Evolutionary conservation across 2,113 vertebrate genomes (phyloP).

Genomic region (Sula dactylatra): DNA sequence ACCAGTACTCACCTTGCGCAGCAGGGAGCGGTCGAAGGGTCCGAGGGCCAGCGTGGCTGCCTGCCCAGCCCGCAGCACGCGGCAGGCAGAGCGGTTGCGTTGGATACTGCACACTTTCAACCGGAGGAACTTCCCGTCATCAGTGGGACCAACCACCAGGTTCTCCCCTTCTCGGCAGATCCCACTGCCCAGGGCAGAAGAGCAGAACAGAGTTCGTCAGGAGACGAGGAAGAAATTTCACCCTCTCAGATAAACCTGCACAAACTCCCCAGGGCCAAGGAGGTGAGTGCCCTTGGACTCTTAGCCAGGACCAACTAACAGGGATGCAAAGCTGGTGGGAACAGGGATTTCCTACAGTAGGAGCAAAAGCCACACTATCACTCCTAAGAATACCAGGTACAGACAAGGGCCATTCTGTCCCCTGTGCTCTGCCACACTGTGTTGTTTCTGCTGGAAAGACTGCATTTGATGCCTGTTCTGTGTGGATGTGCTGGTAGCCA

Average conservation of each 20-base stretch:
- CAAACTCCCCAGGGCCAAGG: background rate
- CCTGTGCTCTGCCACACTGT: background rate
- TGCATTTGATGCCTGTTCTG: background rate
- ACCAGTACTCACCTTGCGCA: conserved; percentile 87
- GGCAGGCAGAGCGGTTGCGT: conserved; percentile 92
- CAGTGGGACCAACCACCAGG: conserved; percentile 93
- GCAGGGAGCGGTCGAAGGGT: conserved; percentile 88
- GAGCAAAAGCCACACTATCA: background rate
- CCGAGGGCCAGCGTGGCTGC: conserved; percentile 93
- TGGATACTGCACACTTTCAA: conserved; percentile 94
- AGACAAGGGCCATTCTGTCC: background rate
- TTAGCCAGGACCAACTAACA: background rate
- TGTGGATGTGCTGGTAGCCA: background rate
- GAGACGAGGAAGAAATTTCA: background rate
- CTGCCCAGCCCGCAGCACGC: conserved; percentile 93
- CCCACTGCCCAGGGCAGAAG: conserved; percentile 77
- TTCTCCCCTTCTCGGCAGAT: conserved; percentile 95
- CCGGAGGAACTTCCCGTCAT: conserved; percentile 86
- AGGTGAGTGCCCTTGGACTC: background rate
- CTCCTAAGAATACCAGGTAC: background rate
- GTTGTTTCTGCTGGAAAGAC: background rate
- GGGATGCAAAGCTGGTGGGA: background rate
- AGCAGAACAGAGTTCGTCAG: conserved; percentile 21
- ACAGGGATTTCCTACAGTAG: background rate
- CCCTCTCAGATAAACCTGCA: background rate